Conservation (phyloP, 2,888 invertebrate species). For the Yponomeuta sedellus region DNA sequence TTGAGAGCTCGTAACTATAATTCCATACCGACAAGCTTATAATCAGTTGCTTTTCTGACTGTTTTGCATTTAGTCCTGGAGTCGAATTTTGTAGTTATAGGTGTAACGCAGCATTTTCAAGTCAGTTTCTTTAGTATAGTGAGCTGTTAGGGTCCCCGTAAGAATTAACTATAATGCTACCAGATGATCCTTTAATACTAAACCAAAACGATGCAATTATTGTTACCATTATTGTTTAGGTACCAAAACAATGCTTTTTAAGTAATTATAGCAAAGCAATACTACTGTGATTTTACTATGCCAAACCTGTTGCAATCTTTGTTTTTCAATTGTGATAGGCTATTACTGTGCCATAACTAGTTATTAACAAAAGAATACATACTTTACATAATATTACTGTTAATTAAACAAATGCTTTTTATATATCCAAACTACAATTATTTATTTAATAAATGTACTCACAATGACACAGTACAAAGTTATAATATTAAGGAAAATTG, state of each 20-base stretch:
- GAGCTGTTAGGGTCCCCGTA: background rate
- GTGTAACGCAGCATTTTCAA: background rate
- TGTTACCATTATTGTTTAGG: background rate
- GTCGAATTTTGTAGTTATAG: constrained; percentile 1
- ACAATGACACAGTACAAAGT: background rate
- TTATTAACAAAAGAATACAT: background rate
- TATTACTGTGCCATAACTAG: background rate
- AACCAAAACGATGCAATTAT: background rate
- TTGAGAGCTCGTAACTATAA: constrained; percentile 53
- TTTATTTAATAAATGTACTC: background rate
- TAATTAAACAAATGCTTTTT: background rate
- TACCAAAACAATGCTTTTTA: background rate
- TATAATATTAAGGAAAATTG: background rate
- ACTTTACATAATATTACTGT: background rate
- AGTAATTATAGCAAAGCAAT: background rate
- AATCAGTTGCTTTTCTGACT: constrained; percentile 36
- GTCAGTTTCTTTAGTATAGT: background rate
- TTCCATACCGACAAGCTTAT: constrained; percentile 48
- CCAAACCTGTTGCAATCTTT: background rate
- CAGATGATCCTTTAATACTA: background rate
- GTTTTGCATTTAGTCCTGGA: background rate
- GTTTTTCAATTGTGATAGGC: background rate
- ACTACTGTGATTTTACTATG: background rate
- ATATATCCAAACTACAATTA: background rate
- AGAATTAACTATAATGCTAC: background rate